phyloP scores from a whole-genome alignment of 1,140 invertebrate species.

The Caenorhabditis inopinata region DNA sequence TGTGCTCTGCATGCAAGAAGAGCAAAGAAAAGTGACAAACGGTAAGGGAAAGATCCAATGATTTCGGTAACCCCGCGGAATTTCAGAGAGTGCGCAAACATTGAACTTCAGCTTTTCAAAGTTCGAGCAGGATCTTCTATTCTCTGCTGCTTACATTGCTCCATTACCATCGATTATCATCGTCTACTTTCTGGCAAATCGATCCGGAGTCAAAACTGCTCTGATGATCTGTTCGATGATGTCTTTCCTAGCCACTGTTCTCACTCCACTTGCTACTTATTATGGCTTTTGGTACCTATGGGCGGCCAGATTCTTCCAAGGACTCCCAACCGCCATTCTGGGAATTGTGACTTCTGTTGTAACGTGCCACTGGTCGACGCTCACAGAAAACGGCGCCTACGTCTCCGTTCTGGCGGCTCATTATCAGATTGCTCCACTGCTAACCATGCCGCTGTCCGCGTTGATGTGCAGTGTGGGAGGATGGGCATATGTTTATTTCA shows the following conservation, averaged over 20 bases:
- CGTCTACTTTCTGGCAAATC: not conserved
- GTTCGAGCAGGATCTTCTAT: slow-evolving; percentile 4
- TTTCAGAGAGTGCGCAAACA: not conserved
- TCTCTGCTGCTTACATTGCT: slow-evolving; percentile 22
- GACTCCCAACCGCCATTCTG: slow-evolving; percentile 13
- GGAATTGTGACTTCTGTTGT: slow-evolving; percentile 1
- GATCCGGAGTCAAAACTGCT: slow-evolving; percentile 16
- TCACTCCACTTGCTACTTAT: not conserved
- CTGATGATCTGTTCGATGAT: not conserved
- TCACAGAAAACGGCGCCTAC: slow-evolving; percentile 1
- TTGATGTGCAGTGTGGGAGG: slow-evolving; percentile 41
- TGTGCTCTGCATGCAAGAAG: slow-evolving; percentile 9
- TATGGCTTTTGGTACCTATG: slow-evolving; percentile 5
- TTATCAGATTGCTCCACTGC: slow-evolving; percentile 14
- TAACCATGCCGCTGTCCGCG: slow-evolving; percentile 1
- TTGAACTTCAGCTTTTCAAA: not conserved
- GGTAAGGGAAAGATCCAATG: too few species aligned
- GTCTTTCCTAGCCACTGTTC: not conserved
- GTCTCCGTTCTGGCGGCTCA: slow-evolving; percentile 5
- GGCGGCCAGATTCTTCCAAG: slow-evolving; percentile 18
- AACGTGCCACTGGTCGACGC: slow-evolving; percentile 4
- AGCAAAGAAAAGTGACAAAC: not conserved
- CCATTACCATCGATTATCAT: not conserved
- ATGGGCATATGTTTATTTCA: slow-evolving; percentile 56
- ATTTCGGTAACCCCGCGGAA: too few species aligned